Evolutionary conservation across 1,140 invertebrate species (phyloP).

Genomic region (Pentalonia nigronervosa): DNA sequence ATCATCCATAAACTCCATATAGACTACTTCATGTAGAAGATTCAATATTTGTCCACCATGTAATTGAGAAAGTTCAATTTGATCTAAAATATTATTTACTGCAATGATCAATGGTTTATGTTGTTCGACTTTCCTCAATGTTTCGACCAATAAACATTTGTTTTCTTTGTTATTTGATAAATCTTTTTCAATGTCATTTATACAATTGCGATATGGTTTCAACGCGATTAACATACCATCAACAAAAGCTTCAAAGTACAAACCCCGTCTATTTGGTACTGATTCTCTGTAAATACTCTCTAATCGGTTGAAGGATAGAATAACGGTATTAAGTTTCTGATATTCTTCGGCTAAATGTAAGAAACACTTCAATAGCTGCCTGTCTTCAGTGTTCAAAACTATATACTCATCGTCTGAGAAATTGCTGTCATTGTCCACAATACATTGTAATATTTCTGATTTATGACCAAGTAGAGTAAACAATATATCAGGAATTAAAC

Average conservation of each 20-base stretch:
- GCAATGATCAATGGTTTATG: constrained; percentile 33
- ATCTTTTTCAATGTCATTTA: constrained; percentile 38
- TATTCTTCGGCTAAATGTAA: constrained; percentile 23
- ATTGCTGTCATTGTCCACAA: constrained; percentile 18
- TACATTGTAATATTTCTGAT: constrained; percentile 25
- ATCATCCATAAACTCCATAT: not conserved
- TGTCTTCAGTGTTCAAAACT: constrained; percentile 37
- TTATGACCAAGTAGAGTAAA: constrained; percentile 38
- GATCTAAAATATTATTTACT: constrained; percentile 22
- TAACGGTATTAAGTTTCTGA: not conserved
- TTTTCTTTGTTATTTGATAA: constrained; percentile 38
- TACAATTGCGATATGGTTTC: not conserved
- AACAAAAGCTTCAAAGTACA: constrained; percentile 28
- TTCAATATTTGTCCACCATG: constrained; percentile 47
- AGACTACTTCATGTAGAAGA: constrained; percentile 16
- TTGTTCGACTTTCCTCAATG: constrained; percentile 44
- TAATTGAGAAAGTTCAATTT: constrained; percentile 35
- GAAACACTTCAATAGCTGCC: not conserved
- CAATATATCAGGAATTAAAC: constrained; percentile 50
- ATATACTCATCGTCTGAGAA: constrained; percentile 10
- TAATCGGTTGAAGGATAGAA: not conserved
- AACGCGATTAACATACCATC: constrained; percentile 3
- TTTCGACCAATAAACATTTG: constrained; percentile 42
- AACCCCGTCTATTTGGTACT: not conserved
- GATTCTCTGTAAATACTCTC: not conserved